Evolutionary conservation across 2,888 invertebrate genomes (phyloP), one percentile per base, ranked within the genome.

Genomic region (Sericinus montela): DNA sequence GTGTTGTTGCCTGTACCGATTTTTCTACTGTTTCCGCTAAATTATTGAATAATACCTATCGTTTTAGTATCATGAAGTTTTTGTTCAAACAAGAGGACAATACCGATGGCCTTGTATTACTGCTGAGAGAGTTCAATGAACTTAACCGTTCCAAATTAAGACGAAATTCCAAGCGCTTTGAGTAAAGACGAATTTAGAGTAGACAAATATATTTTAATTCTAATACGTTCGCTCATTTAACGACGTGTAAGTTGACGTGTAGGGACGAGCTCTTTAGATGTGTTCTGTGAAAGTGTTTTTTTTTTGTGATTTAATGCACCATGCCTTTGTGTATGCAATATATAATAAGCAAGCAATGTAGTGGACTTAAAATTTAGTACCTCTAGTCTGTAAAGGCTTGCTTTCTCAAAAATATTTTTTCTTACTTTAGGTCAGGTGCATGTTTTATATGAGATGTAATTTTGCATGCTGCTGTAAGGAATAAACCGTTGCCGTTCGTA

Each of bases 21-120:
- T n/a, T n/a, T n/a, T n/a, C n/a, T n/a, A n/a, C n/a, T n/a, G n/a
- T n/a, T n/a, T n/a, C n/a, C n/a, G n/a, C n/a, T n/a, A n/a, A n/a
- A n/a, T n/a, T n/a, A n/a, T n/a, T n/a, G n/a, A n/a, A n/a, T n/a
- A n/a, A n/a, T n/a, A n/a, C n/a, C n/a, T n/a, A n/a, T n/a, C n/a
- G n/a, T n/a, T n/a, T n/a, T n/a, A n/a, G n/a, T 19, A 5, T 19
- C 19, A 19, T 19, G 37, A 32, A 51, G 58, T 59, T 42, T 57
- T 55, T 47, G 45, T 32, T 58, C 67, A 38, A 55, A 58, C 50
- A 55, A 48, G 67, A 68, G 68, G 72, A 75, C 72, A 75, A 67
- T 73, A 72, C 67, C 59, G 62, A 64, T 69, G 79, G 77, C 80
- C 78, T 80, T 80, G 78, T 63, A 59, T 58, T 50, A 58, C 64